Conservation (phyloP, 30 jellyfish, hydroid and myxozoan species). For the Pseudorhiza aurosa region DNA sequence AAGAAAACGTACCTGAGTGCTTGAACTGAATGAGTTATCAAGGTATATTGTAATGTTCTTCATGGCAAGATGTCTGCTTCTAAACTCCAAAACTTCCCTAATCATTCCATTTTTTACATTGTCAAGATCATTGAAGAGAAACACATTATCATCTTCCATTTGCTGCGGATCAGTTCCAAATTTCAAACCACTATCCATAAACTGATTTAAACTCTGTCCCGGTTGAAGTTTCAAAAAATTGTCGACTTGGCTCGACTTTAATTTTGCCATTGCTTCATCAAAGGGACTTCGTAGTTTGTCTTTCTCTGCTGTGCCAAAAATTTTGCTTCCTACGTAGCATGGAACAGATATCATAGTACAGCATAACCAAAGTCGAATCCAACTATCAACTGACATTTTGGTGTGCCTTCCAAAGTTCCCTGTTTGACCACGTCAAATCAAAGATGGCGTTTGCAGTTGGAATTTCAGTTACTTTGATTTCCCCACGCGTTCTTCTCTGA, state of each 20-base stretch:
- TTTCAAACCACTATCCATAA: neutral
- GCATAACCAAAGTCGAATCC: no score
- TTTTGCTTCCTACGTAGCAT: neutral
- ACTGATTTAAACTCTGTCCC: neutral
- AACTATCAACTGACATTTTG: no score
- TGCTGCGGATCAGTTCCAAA: neutral
- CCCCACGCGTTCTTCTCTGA: no score
- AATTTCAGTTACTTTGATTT: no score
- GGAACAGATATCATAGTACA: no score
- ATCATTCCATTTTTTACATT: neutral
- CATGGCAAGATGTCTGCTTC: no score
- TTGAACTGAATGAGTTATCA: neutral
- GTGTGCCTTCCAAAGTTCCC: no score
- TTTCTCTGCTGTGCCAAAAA: neutral
- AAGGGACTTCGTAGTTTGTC: neutral
- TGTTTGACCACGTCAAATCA: no score
- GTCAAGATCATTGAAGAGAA: neutral
- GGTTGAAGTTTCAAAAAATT: neutral
- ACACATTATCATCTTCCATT: neutral
- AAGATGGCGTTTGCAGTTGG: no score
- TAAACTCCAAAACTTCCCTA: neutral
- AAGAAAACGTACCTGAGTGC: neutral
- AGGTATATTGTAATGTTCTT: neutral
- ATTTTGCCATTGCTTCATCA: neutral
- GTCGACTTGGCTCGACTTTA: neutral